These are phyloP conservation scores for Tauraco erythrolophus DNA, from an alignment of 2,113 vertebrate species.

Conservation along the genomic window DNA sequence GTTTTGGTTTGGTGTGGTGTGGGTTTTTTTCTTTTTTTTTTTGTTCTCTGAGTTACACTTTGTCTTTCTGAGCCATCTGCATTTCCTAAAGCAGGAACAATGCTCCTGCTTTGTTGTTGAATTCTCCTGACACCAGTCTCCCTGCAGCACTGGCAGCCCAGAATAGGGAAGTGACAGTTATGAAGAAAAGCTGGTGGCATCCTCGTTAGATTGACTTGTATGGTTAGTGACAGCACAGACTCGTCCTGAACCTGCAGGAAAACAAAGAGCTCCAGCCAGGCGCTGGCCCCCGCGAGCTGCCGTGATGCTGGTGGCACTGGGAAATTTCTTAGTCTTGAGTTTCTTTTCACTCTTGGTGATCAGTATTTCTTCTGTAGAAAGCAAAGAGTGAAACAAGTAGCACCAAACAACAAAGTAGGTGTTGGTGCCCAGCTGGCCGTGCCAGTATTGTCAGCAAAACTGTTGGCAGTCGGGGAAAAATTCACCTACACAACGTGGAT, in stretches of 20 bases:
- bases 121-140: background rate
- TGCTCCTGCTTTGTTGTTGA: background rate
- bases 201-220: fast-evolving
- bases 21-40: too few species aligned
- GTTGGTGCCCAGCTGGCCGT: fast-evolving
- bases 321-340: background rate
- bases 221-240: background rate
- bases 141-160: background rate
- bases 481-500: too few species aligned
- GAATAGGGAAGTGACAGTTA: background rate
- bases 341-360: background rate
- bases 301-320: fast-evolving
- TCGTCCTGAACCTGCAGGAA: background rate
- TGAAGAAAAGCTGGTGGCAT: background rate
- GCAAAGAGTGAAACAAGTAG: background rate
- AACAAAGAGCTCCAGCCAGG: background rate
- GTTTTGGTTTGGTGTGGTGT: too few species aligned
- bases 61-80: background rate
- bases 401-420: background rate
- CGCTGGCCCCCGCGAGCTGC: fast-evolving
- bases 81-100: background rate
- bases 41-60: background rate
- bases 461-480: too few species aligned
- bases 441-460: background rate
- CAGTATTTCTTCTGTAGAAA: background rate